Conservation (phyloP, 1,140 invertebrate species). For the Alviniconcha marisindica region DNA sequence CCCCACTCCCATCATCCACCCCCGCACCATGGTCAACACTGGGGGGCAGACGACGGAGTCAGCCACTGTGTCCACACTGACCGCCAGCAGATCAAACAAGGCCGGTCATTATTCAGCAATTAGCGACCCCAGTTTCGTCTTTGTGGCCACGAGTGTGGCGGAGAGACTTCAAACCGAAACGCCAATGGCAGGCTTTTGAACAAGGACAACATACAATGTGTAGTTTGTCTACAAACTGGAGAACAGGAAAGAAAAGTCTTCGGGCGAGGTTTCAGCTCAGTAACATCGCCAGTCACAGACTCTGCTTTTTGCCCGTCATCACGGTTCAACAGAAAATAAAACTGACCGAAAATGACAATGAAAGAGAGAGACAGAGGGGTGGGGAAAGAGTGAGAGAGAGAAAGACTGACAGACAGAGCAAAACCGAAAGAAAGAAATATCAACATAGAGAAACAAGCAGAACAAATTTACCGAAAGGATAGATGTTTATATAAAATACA, state of each 20-base stretch:
- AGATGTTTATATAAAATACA: too few relatives aligned
- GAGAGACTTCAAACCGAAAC: not conserved
- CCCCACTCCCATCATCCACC: not conserved
- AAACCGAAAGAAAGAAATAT: too few relatives aligned
- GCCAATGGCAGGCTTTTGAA: not conserved
- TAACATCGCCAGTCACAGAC: too few relatives aligned
- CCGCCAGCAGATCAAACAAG: not conserved
- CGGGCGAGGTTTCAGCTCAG: too few relatives aligned
- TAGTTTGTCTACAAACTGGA: not conserved
- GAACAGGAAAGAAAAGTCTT: not conserved
- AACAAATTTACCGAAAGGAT: too few relatives aligned
- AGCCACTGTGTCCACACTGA: not conserved
- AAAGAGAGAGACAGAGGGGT: too few relatives aligned
- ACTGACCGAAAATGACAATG: too few relatives aligned
- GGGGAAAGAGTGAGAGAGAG: too few relatives aligned
- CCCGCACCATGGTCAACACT: not conserved
- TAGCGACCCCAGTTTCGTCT: not conserved
- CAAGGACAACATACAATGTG: not conserved
- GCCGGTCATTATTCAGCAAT: conserved; percentile 1
- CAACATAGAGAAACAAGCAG: too few relatives aligned
- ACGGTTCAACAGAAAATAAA: too few relatives aligned
- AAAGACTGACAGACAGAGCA: too few relatives aligned
- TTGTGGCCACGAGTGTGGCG: not conserved
- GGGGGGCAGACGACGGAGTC: not conserved
- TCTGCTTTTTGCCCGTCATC: too few relatives aligned